These are phyloP conservation scores for Hirudo medicinalis DNA, from an alignment of 1,140 invertebrate species.

Conservation along the genomic window DNA sequence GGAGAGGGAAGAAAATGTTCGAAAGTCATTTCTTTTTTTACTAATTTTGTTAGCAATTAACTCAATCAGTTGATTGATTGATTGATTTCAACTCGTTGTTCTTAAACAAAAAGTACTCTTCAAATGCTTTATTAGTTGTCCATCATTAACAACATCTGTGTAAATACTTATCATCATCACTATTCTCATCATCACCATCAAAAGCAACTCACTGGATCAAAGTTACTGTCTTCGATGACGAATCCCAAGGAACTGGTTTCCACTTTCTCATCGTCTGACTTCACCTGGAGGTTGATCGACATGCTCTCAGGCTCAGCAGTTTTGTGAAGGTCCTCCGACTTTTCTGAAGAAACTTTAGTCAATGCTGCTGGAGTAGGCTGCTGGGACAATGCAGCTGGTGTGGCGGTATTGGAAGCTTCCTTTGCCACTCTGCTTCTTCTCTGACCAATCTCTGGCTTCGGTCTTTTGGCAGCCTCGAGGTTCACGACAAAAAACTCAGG, in stretches of 20 bases:
- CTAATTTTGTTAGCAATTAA: too few species aligned
- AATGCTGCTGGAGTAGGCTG: neutral
- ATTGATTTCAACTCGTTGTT: too few species aligned
- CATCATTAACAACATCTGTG: neutral
- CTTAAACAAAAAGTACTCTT: neutral
- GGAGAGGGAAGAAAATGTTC: too few species aligned
- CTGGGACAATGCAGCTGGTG: neutral
- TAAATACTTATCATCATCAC: neutral
- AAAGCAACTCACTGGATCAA: neutral
- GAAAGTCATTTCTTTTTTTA: too few species aligned
- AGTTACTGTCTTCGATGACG: neutral
- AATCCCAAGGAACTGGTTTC: neutral
- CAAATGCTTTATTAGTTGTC: neutral
- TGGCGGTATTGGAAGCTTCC: neutral
- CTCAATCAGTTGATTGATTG: too few species aligned
- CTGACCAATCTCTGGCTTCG: constrained; percentile 2
- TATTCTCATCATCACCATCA: too few species aligned
- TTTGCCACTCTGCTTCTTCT: neutral
- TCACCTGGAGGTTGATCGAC: neutral
- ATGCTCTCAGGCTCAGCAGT: too few species aligned
- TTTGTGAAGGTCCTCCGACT: neutral
- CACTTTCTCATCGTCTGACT: neutral
- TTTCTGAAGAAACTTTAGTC: neutral
- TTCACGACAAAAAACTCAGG: constrained; percentile 1
- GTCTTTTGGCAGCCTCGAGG: neutral